A percentile compares a stretch with the other conserved stretches of the same genome.
These are phyloP conservation scores for Acanthosepion lycidas DNA, from an alignment of 2,888 invertebrate genomes.

Conservation along the genomic window DNA sequence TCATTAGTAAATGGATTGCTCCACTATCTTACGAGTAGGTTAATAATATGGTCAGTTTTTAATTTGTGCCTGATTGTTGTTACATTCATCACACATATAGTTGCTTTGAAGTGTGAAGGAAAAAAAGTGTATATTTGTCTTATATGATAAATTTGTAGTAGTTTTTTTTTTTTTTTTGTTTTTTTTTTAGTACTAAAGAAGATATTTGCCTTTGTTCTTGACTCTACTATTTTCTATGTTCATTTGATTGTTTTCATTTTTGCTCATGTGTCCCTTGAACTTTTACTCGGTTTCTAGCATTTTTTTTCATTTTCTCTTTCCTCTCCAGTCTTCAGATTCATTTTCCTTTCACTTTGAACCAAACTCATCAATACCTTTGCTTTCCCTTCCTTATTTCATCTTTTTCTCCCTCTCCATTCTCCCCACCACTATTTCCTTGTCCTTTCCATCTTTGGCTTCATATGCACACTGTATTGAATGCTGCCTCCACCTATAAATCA, in stretches of 20 bases:
- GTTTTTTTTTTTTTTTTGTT: too few relatives aligned
- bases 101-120: too few relatives aligned
- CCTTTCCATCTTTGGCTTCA: not conserved
- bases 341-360: not conserved
- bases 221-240: too few relatives aligned
- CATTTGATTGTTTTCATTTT: not conserved
- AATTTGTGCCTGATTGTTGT: too few relatives aligned
- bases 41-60: too few relatives aligned
- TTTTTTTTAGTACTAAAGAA: too few relatives aligned
- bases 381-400: not conserved
- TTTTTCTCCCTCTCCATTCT: not conserved
- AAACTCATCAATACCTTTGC: not conserved
- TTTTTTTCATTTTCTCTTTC: not conserved
- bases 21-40: too few relatives aligned
- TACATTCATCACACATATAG: too few relatives aligned
- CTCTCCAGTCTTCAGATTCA: not conserved
- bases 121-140: too few relatives aligned
- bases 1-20: too few relatives aligned
- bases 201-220: too few relatives aligned
- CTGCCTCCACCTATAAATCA: not conserved
- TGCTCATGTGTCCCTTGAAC: not conserved
- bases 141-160: too few relatives aligned
- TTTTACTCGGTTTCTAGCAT: not conserved
- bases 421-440: not conserved
- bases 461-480: not conserved